Conservation (phyloP, 1,140 invertebrate species). For the Lerema accius region DNA sequence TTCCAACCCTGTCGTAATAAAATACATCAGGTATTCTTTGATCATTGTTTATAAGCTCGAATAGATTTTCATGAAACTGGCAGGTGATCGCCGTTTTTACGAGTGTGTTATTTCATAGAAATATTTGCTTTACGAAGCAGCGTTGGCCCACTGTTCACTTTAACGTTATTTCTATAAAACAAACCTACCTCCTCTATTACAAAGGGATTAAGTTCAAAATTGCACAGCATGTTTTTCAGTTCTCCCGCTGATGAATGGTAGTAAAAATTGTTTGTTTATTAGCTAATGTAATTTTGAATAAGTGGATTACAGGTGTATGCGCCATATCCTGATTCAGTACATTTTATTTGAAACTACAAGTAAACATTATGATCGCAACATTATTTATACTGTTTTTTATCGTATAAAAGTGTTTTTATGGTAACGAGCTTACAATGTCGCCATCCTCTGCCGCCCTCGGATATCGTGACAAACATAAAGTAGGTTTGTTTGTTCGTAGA, state of each 20-base stretch:
- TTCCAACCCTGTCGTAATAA: neutral
- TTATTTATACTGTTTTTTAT: too few species aligned
- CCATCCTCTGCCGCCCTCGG: too few species aligned
- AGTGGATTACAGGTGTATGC: neutral
- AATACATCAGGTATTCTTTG: slow-evolving; percentile 14
- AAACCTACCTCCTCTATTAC: neutral
- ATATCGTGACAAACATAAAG: too few species aligned
- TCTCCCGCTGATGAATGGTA: slow-evolving; percentile 12
- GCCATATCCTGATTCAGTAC: too few species aligned
- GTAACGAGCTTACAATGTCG: too few species aligned
- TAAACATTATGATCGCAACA: too few species aligned
- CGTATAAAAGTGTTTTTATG: too few species aligned
- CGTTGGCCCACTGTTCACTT: slow-evolving; percentile 34
- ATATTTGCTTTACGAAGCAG: slow-evolving; percentile 40
- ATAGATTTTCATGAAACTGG: slow-evolving; percentile 26
- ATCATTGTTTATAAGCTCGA: slow-evolving; percentile 12
- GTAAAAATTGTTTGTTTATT: slow-evolving; percentile 24
- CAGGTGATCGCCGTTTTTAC: slow-evolving; percentile 35
- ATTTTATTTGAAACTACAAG: too few species aligned
- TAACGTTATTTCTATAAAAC: slow-evolving; percentile 6
- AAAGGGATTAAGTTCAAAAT: slow-evolving; percentile 2
- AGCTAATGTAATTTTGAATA: slow-evolving; percentile 17
- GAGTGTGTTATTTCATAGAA: slow-evolving; percentile 36
- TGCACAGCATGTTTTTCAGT: slow-evolving; percentile 1
- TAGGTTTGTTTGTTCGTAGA: too few species aligned